These are phyloP conservation scores for Lates calcarifer DNA, from an alignment of 2,113 vertebrate species.

Conservation along the genomic window DNA sequence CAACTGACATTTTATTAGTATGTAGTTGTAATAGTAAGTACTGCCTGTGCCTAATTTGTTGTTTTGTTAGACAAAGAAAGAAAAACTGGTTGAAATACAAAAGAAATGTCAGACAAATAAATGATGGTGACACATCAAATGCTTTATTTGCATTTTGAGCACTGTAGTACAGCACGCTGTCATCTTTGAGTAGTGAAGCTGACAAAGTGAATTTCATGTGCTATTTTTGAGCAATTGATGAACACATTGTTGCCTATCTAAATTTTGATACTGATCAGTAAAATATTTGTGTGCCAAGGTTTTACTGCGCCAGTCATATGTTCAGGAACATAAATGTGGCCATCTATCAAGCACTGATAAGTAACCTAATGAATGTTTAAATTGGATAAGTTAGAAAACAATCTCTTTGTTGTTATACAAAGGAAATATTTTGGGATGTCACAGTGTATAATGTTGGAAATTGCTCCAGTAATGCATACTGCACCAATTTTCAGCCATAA, in stretches of 20 bases:
- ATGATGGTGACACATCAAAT: neutral
- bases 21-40: neutral
- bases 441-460: neutral
- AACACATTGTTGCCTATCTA: too few species aligned
- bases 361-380: neutral
- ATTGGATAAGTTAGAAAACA: neutral
- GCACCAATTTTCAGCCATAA: neutral
- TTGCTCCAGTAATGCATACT: neutral
- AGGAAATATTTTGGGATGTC: constrained; percentile 1
- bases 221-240: neutral
- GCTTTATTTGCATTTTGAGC: constrained; percentile 12
- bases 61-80: neutral
- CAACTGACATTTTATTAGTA: neutral
- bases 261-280: too few species aligned
- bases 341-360: neutral
- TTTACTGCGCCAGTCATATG: neutral
- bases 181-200: neutral
- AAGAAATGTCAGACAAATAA: neutral
- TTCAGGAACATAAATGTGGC: neutral
- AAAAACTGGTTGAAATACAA: neutral
- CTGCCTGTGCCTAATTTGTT: neutral
- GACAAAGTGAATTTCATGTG: neutral
- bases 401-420: neutral
- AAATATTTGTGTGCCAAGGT: neutral
- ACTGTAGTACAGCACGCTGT: neutral